These are phyloP conservation scores for Pachycephala philippinensis DNA, from an alignment of 2,113 vertebrate species.

Conservation along the genomic window DNA sequence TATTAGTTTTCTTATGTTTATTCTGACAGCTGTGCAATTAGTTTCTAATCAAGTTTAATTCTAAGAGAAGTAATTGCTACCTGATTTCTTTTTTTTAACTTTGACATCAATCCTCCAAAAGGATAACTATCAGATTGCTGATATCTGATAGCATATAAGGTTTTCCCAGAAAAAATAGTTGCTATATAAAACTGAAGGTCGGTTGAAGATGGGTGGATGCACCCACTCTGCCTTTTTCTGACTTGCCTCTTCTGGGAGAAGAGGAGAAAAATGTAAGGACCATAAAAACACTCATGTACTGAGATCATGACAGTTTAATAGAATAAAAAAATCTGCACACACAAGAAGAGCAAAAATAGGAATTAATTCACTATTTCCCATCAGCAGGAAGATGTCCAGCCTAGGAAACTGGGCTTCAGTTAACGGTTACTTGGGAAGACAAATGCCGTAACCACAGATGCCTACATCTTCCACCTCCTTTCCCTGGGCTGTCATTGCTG, in stretches of 20 bases:
- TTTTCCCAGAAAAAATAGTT: not conserved
- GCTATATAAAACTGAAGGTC: not conserved
- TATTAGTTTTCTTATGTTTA: not conserved
- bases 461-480: not conserved
- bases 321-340: not conserved
- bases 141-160: not conserved
- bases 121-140: not conserved
- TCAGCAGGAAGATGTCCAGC: not conserved
- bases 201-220: not conserved
- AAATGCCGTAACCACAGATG: not conserved
- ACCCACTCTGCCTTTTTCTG: not conserved
- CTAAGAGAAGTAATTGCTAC: not conserved
- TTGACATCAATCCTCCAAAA: not conserved
- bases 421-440: not conserved
- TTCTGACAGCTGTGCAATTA: not conserved
- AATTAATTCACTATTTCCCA: not conserved
- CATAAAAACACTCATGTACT: not conserved
- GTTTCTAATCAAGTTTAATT: not conserved
- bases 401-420: not conserved
- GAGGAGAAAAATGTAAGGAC: not conserved
- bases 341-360: not conserved
- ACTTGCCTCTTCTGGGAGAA: not conserved
- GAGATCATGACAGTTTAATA: not conserved
- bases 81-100: not conserved
- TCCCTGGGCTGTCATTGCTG: not conserved